These are phyloP conservation scores for Campopleginae sp. DNA, from an alignment of 2,888 invertebrate genomes.

Conservation along the genomic window DNA sequence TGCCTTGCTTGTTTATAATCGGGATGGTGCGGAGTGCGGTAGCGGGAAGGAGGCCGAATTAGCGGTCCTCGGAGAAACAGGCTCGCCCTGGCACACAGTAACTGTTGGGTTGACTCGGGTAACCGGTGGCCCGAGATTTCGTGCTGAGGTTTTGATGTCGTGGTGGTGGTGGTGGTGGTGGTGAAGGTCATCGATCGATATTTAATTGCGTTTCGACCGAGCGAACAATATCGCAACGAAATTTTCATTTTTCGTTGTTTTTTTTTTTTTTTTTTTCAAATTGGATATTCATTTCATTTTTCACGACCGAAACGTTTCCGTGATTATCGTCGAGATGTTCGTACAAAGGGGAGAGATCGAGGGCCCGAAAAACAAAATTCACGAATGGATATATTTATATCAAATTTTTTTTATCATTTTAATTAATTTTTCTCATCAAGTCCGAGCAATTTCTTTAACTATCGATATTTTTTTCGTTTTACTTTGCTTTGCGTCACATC, in stretches of 20 bases:
- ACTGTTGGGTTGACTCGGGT: slow-evolving; percentile 80
- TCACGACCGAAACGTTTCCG: slow-evolving; percentile 21
- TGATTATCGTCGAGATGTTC: slow-evolving; percentile 52
- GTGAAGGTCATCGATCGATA: slow-evolving; percentile 72
- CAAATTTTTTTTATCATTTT: slow-evolving; percentile 19
- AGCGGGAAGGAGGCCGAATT: slow-evolving; percentile 83
- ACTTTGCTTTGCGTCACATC: slow-evolving; percentile 59
- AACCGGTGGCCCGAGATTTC: slow-evolving; percentile 71
- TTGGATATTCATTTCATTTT: slow-evolving; percentile 15
- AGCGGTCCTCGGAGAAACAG: slow-evolving; percentile 84
- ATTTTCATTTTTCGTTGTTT: slow-evolving; percentile 39
- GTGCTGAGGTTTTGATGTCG: slow-evolving; percentile 71
- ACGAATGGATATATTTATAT: slow-evolving; percentile 43
- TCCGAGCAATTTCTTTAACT: background rate
- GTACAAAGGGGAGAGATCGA: slow-evolving; percentile 60
- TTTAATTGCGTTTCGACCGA: slow-evolving; percentile 79
- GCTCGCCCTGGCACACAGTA: slow-evolving; percentile 84
- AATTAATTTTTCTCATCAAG: slow-evolving; percentile 28
- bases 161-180: slow-evolving; percentile 75
- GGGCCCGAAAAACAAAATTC: slow-evolving; percentile 65
- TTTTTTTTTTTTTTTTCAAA: slow-evolving; percentile 35
- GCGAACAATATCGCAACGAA: slow-evolving; percentile 75
- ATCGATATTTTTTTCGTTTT: background rate
- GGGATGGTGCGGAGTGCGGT: slow-evolving; percentile 83
- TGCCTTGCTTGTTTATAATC: slow-evolving; percentile 81